Conservation (phyloP, 2,888 invertebrate species). For the Heliothis peltigera region DNA sequence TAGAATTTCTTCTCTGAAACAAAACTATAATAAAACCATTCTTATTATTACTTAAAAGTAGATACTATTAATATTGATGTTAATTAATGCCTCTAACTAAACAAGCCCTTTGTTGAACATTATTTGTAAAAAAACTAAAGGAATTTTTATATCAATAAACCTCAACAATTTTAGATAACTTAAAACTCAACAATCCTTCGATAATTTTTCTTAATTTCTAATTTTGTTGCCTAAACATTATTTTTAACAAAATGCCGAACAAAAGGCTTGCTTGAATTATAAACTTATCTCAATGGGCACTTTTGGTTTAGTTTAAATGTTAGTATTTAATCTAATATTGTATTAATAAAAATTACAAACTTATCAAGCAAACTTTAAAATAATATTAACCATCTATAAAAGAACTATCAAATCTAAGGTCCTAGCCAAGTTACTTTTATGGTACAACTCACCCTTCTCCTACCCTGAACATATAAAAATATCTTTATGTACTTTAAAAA, state of each 20-base stretch:
- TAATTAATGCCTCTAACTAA: conserved; percentile 88
- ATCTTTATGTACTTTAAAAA: conserved; percentile 87
- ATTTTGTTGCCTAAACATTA: conserved; percentile 89
- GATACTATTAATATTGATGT: conserved; percentile 87
- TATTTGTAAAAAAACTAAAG: conserved; percentile 83
- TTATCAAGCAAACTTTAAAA: conserved; percentile 87
- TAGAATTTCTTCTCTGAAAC: conserved; percentile 89
- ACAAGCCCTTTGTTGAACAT: conserved; percentile 87
- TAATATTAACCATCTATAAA: conserved; percentile 88
- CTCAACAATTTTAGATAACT: conserved; percentile 88
- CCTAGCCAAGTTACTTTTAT: conserved; percentile 86
- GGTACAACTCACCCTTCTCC: conserved; percentile 81
- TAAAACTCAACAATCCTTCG: conserved; percentile 87
- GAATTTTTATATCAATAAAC: conserved; percentile 81
- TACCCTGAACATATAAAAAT: conserved; percentile 89
- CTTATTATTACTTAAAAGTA: conserved; percentile 87
- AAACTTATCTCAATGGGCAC: conserved; percentile 90
- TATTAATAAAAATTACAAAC: conserved; percentile 88
- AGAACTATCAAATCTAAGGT: conserved; percentile 88
- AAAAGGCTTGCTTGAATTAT: conserved; percentile 87
- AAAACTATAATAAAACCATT: conserved; percentile 89
- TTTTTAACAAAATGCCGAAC: conserved; percentile 85
- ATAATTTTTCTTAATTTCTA: conserved; percentile 87
- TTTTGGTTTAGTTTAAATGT: conserved; percentile 90
- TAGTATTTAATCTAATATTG: conserved; percentile 88